A percentile compares a stretch with the other conserved stretches of the same genome.
Evolutionary conservation across 2,888 invertebrate genomes (phyloP).

Genomic region (Synanthedon vespiformis): DNA sequence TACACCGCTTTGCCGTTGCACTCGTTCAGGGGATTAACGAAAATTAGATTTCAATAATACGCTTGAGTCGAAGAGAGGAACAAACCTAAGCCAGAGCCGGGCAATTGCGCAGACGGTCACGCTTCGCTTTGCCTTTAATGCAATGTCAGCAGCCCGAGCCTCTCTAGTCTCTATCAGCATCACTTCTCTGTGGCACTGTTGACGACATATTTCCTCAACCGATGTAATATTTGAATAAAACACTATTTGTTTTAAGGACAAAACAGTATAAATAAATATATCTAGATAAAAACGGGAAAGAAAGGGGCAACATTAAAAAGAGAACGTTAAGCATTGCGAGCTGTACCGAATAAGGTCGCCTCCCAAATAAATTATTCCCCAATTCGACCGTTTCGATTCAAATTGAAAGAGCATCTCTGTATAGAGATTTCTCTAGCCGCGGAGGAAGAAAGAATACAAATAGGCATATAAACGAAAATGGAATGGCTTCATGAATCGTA

Average conservation of each 20-base stretch:
- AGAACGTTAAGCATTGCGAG: conserved; percentile 38
- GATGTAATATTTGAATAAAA: too few relatives aligned
- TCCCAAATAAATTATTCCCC: conserved; percentile 60
- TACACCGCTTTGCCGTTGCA: conserved; percentile 27
- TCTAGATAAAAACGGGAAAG: background rate
- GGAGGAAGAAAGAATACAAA: conserved; percentile 58
- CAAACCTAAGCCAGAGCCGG: conserved; percentile 53
- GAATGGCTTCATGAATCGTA: conserved; percentile 56
- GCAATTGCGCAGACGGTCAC: conserved; percentile 52
- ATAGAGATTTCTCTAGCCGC: conserved; percentile 62
- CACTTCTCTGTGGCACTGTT: conserved; percentile 6
- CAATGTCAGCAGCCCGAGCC: conserved; percentile 35
- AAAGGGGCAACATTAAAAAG: background rate
- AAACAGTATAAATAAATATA: too few relatives aligned
- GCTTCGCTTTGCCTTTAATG: conserved; percentile 50
- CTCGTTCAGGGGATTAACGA: conserved; percentile 58
- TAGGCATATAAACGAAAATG: conserved; percentile 60
- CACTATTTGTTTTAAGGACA: too few relatives aligned
- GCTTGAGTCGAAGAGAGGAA: conserved; percentile 49
- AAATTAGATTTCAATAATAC: conserved; percentile 70
- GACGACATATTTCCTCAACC: background rate
- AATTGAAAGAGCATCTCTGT: conserved; percentile 62
- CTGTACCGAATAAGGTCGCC: conserved; percentile 45
- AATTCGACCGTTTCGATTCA: conserved; percentile 63
- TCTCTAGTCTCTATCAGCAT: conserved; percentile 6